Evolutionary conservation across 2,888 invertebrate genomes (phyloP), one percentile per base, ranked within the genome.

Genomic region (Lamproptera curius): DNA sequence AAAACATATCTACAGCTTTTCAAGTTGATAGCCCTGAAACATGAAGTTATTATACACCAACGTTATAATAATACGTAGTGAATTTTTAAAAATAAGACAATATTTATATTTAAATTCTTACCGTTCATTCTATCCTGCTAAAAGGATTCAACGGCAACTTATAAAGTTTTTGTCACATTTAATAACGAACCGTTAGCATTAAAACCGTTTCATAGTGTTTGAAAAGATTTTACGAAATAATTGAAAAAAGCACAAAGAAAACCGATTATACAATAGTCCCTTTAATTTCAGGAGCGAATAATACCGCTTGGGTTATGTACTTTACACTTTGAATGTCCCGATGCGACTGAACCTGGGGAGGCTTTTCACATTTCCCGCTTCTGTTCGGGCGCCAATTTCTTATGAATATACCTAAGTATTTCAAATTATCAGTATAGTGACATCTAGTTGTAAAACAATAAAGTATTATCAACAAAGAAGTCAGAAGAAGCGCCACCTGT

Each of bases 111-210:
- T n/a, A n/a, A n/a, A 50, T 50, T 81, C 85, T 85, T 66, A 86
- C 86, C 82, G 50, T 85, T 85, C 86, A 86, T 86, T 76, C 73
- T 81, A 76, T 65, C 70, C 68, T 64, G 65, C 62, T n/a, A 10
- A 59, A 66, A 55, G 57, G 68, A 70, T 71, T 74, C 64, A 58
- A 65, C 69, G 70, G 20, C 70, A 68, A 76, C 64, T 80, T 80
- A 64, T 56, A 79, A 85, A 84, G 77, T 80, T 81, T 67, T 46
- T 64, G 48, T 55, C 50, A 53, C 57, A 45, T 55, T 45, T 42
- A 15, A 15, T 2, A 2, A 31, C 11, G 2, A 31, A 31, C n/a
- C 11, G 6, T 44, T 47, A 38, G 31, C 20, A n/a, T n/a, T n/a
- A n/a, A n/a, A n/a, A n/a, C n/a, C n/a, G n/a, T n/a, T n/a, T n/a